Conservation (phyloP, 2,888 invertebrate species). For the Eupeodes latifasciatus region DNA sequence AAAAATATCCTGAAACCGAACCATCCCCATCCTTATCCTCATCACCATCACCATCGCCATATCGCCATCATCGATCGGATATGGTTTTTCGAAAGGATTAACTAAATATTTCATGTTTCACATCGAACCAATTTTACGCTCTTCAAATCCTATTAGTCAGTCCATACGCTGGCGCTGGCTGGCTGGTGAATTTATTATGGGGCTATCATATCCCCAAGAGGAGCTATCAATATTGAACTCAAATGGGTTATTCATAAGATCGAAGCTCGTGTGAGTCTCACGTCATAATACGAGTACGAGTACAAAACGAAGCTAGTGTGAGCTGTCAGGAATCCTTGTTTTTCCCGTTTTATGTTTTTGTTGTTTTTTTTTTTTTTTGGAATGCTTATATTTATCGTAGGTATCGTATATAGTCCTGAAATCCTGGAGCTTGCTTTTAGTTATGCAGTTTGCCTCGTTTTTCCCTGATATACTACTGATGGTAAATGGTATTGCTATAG, state of each 20-base stretch:
- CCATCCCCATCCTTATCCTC: neutral
- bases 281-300: constrained; percentile 34
- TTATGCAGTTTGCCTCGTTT: constrained; percentile 58
- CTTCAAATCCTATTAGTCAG: constrained; percentile 85
- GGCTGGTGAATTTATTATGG: constrained; percentile 77
- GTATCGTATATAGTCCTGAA: constrained; percentile 9
- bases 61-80: constrained; percentile 47
- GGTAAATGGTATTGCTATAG: no score
- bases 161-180: constrained; percentile 78
- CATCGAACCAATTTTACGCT: constrained; percentile 85
- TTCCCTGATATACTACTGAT: constrained; percentile 4
- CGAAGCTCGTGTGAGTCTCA: neutral
- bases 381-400: constrained; percentile 23
- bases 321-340: constrained; percentile 61
- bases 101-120: constrained; percentile 84
- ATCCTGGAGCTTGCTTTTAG: constrained; percentile 57
- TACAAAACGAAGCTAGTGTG: constrained; percentile 39
- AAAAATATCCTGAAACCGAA: neutral
- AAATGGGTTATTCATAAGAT: constrained; percentile 73
- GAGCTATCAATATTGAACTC: constrained; percentile 77
- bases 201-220: constrained; percentile 76
- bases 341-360: neutral
- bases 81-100: constrained; percentile 81
- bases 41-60: no score
- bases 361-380: neutral